Evolutionary conservation across 2,888 invertebrate species (phyloP), one percentile per base, ranked within the genome.

Genomic region (Tortricodes alternella): DNA sequence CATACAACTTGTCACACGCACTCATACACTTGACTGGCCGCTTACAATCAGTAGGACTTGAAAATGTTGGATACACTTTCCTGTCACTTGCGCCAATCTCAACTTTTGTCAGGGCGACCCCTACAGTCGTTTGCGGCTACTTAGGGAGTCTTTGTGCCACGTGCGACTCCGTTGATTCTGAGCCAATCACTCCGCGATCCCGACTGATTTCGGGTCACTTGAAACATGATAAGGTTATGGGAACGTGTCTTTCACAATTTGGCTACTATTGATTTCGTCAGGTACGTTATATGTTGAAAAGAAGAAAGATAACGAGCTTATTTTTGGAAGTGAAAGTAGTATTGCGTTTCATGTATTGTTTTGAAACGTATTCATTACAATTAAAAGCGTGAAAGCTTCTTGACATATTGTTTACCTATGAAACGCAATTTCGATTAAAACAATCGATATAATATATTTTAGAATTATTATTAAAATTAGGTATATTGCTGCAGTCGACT

Each of bases 111-210:
- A 65, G 64, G 73, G 67, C 68, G 70, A 70, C 71, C 65, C 74
- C 72, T 73, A 11, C 74, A 73, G 75, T 79, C 78, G 80, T 78
- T 78, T 73, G 74, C 68, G 75, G 77, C 75, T 76, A 79, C 78
- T 83, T 78, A 78, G 70, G 69, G 68, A 73, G 71, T 72, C 74
- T 74, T 73, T 71, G 70, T 67, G 64, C 58, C 56, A 35, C 67
- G 59, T 61, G 62, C 62, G 60, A 57, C 67, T 65, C 68, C 73
- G 65, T 70, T 69, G 71, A 70, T 58, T 63, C 37, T 16, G 27
- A 34, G 21, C 34, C 44, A 29, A 44, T 44, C 44, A 41, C 41
- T 16, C 15, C 3, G 16, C 34, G 21, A 39, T 19, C 21, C 5
- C 13, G 9, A 21, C 23, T 35, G 35, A 34, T 46, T 23, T 23